Conservation (phyloP, 2,888 invertebrate species). For the Athalia rosae region DNA sequence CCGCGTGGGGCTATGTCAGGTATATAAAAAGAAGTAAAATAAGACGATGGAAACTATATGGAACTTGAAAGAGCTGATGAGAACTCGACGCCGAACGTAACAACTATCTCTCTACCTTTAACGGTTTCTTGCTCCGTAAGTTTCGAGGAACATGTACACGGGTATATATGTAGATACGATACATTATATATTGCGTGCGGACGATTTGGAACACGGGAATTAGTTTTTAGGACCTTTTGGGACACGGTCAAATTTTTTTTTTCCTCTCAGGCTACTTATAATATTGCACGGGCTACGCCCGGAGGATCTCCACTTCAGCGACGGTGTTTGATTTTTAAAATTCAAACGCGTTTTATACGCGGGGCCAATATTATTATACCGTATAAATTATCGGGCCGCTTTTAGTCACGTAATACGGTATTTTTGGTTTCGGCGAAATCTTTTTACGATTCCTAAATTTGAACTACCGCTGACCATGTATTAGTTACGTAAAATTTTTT, state of each 20-base stretch:
- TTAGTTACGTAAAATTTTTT: background rate
- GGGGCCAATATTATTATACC: too few relatives aligned
- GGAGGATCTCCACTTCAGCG: conserved; percentile 10
- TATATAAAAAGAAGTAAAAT: background rate
- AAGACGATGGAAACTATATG: background rate
- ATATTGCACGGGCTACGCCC: background rate
- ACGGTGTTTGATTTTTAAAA: background rate
- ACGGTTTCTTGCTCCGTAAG: conserved; percentile 16
- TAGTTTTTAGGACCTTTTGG: background rate
- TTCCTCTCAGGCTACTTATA: too few relatives aligned
- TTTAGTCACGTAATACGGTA: background rate
- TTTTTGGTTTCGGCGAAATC: background rate
- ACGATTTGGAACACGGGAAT: conserved; percentile 6
- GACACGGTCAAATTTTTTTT: background rate
- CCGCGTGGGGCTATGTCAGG: too few relatives aligned
- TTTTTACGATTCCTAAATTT: too few relatives aligned
- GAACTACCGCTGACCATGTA: too few relatives aligned
- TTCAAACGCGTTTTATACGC: background rate
- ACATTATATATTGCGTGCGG: background rate
- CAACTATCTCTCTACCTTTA: background rate
- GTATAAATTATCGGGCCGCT: background rate
- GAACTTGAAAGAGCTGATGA: background rate
- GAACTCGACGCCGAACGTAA: background rate
- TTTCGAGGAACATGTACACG: background rate
- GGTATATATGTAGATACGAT: too few relatives aligned